Evolutionary conservation across 2,888 invertebrate species (phyloP).

Genomic region (Linnaemya tessellans): DNA sequence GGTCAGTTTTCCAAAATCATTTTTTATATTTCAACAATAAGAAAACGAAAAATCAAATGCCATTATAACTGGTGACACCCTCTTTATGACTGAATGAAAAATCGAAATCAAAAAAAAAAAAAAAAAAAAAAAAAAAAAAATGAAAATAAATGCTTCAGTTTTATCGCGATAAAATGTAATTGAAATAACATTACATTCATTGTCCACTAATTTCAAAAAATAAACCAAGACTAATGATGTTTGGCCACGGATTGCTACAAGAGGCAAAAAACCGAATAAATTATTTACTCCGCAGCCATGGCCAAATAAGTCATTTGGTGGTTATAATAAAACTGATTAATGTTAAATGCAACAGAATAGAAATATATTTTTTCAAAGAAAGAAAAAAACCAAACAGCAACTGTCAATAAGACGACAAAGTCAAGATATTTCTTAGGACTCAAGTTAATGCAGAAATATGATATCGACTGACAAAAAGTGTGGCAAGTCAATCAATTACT

Average conservation of each 20-base stretch:
- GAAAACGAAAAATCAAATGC: constrained; percentile 27
- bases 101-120: background rate
- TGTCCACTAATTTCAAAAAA: constrained; percentile 36
- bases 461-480: constrained; percentile 41
- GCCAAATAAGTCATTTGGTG: constrained; percentile 59
- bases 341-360: constrained; percentile 38
- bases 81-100: background rate
- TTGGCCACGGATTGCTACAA: constrained; percentile 28
- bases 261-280: constrained; percentile 32
- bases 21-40: constrained; percentile 13
- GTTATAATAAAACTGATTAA: constrained; percentile 47
- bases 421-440: constrained; percentile 43
- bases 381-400: no score
- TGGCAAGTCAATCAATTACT: constrained; percentile 57
- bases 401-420: constrained; percentile 42
- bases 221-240: constrained; percentile 61
- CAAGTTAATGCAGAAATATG: constrained; percentile 27
- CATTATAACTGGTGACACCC: constrained; percentile 55
- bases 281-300: constrained; percentile 42
- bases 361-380: constrained; percentile 17
- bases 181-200: constrained; percentile 67
- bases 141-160: constrained; percentile 12
- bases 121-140: background rate
- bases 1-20: constrained; percentile 17
- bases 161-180: constrained; percentile 60